Conservation (phyloP, 2,113 vertebrate genomes). For the Clarias gariepinus region DNA sequence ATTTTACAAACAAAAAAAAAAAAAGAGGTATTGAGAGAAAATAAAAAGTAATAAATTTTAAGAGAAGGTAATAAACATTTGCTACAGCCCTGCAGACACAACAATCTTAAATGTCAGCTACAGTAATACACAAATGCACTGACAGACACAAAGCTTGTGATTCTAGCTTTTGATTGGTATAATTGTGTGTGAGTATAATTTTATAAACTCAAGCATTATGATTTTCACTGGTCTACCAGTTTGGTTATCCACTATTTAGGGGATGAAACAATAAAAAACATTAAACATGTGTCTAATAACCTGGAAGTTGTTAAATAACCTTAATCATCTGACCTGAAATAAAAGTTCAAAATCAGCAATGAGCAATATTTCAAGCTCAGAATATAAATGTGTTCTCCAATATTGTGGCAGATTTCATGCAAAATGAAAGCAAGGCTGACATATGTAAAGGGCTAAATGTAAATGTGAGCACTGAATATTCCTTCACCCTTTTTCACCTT, state of each 20-base stretch:
- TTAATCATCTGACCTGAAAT: neutral
- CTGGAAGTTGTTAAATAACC: neutral
- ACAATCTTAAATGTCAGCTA: neutral
- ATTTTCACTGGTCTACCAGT: neutral
- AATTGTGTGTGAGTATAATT: neutral
- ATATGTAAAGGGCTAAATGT: conserved; percentile 34
- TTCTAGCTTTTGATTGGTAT: neutral
- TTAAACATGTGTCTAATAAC: neutral
- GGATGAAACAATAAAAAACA: neutral
- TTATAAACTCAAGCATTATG: neutral
- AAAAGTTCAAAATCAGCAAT: neutral
- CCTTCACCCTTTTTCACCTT: conserved; percentile 62
- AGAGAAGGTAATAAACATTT: neutral
- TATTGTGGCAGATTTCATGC: conserved; percentile 60
- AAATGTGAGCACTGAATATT: conserved; percentile 60
- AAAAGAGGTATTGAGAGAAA: neutral
- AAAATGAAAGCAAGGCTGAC: conserved; percentile 54
- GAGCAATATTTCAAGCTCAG: neutral
- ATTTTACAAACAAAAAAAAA: neutral
- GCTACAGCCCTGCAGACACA: neutral
- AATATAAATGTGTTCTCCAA: neutral
- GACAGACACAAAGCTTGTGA: neutral
- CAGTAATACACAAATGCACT: neutral
- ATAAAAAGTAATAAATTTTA: neutral
- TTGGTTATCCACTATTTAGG: neutral